These are phyloP conservation scores for Crotalus helleri DNA, from an alignment of 2,113 vertebrate genomes.

Conservation along the genomic window DNA sequence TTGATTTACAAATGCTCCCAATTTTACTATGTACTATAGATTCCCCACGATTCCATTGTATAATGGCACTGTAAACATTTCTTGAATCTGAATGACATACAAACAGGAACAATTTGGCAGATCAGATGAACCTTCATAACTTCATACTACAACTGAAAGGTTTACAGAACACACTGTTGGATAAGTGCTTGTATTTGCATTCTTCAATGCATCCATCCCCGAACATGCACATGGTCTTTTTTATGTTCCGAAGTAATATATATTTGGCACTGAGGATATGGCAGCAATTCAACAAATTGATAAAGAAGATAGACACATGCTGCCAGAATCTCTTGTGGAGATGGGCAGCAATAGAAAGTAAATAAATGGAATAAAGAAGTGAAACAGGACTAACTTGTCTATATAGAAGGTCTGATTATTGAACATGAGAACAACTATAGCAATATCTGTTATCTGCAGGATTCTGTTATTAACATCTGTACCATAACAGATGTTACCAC, in stretches of 20 bases:
- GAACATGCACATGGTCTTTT: neutral
- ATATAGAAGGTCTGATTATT: neutral
- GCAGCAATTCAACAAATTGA: neutral
- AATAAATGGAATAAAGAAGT: neutral
- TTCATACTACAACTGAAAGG: neutral
- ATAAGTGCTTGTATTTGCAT: neutral
- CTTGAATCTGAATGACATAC: neutral
- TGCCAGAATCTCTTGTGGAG: neutral
- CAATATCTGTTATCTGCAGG: neutral
- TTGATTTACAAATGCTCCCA: neutral
- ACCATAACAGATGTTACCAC: constrained; percentile 1
- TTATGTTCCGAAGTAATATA: neutral
- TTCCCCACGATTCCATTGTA: neutral
- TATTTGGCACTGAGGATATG: neutral
- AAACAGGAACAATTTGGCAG: neutral
- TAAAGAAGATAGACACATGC: neutral
- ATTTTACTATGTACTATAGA: neutral
- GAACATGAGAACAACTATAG: neutral
- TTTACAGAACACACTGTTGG: neutral
- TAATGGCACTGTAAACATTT: neutral
- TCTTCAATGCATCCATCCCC: neutral
- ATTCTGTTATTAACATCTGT: neutral
- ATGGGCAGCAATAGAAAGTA: neutral
- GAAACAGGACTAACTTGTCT: neutral
- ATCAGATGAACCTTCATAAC: too few relatives aligned